Conservation (phyloP, 1,140 invertebrate genomes). For the Nasonia vitripennis region DNA sequence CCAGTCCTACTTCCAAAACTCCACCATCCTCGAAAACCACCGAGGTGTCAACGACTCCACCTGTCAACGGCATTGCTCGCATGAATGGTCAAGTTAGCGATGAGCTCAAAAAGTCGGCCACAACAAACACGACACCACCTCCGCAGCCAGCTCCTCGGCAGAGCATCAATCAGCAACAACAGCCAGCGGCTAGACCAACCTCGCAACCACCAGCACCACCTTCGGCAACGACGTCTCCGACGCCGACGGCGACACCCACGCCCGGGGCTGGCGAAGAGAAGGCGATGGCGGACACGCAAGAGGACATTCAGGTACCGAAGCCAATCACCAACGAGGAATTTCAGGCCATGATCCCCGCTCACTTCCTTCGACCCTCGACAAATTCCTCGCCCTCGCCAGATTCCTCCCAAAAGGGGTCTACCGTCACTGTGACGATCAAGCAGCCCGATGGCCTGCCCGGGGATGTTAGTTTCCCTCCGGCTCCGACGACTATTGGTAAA, state of each 20-base stretch:
- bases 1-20: slow-evolving; percentile 66
- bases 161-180: slow-evolving; percentile 63
- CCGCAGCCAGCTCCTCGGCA: slow-evolving; percentile 71
- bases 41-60: slow-evolving; percentile 32
- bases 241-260: slow-evolving; percentile 53
- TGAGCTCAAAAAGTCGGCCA: slow-evolving; percentile 49
- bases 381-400: slow-evolving; percentile 72
- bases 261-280: slow-evolving; percentile 51
- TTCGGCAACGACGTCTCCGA: slow-evolving; percentile 52
- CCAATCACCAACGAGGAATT: slow-evolving; percentile 94
- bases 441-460: slow-evolving; percentile 77
- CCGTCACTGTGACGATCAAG: slow-evolving; percentile 84
- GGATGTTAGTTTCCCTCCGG: slow-evolving; percentile 84
- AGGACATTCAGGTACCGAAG: slow-evolving; percentile 81
- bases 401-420: slow-evolving; percentile 72
- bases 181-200: slow-evolving; percentile 47
- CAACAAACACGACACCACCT: slow-evolving; percentile 50
- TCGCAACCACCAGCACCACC: slow-evolving; percentile 55
- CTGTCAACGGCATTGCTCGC: slow-evolving; percentile 68
- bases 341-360: slow-evolving; percentile 93
- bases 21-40: slow-evolving; percentile 58
- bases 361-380: slow-evolving; percentile 83
- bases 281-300: slow-evolving; percentile 64
- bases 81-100: slow-evolving; percentile 69
- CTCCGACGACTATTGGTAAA: slow-evolving; percentile 87